These are phyloP conservation scores for Lithobates pipiens DNA, from an alignment of 2,797 vertebrate species.

Conservation along the genomic window DNA sequence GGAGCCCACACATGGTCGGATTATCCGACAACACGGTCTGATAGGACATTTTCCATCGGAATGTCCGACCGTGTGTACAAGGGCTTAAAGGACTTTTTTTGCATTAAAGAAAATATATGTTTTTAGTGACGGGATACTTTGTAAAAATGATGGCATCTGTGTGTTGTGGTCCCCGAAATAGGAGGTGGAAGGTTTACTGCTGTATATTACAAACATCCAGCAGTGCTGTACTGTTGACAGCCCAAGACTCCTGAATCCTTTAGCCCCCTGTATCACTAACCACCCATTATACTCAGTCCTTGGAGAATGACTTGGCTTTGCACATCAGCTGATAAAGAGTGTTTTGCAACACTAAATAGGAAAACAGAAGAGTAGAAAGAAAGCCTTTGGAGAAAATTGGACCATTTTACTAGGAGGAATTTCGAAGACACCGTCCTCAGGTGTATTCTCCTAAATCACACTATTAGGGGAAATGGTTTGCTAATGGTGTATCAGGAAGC, in stretches of 20 bases:
- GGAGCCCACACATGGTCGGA: too few relatives aligned
- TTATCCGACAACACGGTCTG: too few relatives aligned
- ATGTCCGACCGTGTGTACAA: too few relatives aligned
- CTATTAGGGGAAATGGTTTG: slow-evolving; percentile 38
- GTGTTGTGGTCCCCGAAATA: neutral
- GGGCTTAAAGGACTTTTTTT: too few relatives aligned
- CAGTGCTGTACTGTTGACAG: neutral
- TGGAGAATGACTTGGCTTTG: slow-evolving; percentile 14
- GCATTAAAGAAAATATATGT: too few relatives aligned
- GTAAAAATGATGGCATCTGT: neutral
- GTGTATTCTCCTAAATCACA: slow-evolving; percentile 26
- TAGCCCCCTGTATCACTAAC: neutral
- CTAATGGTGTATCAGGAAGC: slow-evolving; percentile 47
- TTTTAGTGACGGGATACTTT: too few relatives aligned
- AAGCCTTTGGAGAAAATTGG: slow-evolving; percentile 23
- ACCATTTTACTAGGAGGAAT: slow-evolving; percentile 20
- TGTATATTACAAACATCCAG: neutral
- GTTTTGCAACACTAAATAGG: slow-evolving; percentile 25
- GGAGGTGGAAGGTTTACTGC: neutral
- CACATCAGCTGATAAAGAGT: slow-evolving; percentile 28
- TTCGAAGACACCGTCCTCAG: neutral
- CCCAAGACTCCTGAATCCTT: neutral
- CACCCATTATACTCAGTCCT: slow-evolving; percentile 8
- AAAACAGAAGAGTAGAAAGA: neutral
- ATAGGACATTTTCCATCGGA: too few relatives aligned